A percentile compares a stretch with the other conserved stretches of the same genome.
Evolutionary conservation across 1,140 invertebrate genomes (phyloP).

Genomic region (Eriosoma lanigerum): DNA sequence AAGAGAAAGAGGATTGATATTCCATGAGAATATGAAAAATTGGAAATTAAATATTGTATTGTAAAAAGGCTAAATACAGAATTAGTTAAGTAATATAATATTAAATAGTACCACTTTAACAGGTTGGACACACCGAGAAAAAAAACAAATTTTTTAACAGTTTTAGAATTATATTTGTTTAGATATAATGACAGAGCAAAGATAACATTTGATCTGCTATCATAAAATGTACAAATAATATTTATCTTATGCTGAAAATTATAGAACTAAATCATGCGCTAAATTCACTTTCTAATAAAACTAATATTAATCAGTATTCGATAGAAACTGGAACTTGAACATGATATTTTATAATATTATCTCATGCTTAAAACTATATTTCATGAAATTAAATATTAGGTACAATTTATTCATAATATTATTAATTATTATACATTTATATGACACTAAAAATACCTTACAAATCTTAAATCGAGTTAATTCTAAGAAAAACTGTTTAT

Average conservation of each 20-base stretch:
- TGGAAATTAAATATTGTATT: no score
- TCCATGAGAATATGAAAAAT: no score
- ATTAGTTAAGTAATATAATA: no score
- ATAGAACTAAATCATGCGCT: background rate
- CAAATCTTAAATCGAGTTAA: no score
- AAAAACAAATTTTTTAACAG: no score
- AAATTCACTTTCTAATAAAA: background rate
- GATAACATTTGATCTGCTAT: constrained; percentile 3
- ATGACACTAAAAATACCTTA: background rate
- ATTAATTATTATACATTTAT: background rate
- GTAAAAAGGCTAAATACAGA: no score
- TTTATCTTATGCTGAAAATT: background rate
- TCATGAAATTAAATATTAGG: background rate
- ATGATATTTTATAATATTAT: background rate
- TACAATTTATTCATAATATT: background rate
- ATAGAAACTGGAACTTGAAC: background rate
- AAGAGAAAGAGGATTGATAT: no score
- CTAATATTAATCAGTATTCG: background rate
- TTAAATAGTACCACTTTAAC: no score
- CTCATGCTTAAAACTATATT: background rate
- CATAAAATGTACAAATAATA: background rate
- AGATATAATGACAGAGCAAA: no score
- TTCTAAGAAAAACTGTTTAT: no score
- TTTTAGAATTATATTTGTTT: no score
- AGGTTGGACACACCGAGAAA: no score